Evolutionary conservation across 2,797 vertebrate genomes (phyloP), one percentile per base, ranked within the genome.

Genomic region (Poecile montanus): DNA sequence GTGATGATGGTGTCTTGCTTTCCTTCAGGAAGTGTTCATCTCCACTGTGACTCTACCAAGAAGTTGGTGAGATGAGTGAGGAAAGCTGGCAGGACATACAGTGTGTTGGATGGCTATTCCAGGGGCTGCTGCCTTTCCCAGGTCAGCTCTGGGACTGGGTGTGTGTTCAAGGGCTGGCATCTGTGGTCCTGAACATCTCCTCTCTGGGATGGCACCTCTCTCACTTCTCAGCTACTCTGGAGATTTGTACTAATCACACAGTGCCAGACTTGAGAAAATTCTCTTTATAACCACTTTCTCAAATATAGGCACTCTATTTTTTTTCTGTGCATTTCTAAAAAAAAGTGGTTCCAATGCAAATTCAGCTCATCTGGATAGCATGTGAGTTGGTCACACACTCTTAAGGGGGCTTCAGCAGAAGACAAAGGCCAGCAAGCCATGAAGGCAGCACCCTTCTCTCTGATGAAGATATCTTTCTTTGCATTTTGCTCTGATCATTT

Each of bases 311-410:
- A 16, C 17, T 42, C 8, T 13, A 8, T 20, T 8, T 68, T 70
- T 71, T n/a, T 42, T 42, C n/a, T 23, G 36, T 7, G 26, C 14
- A 21, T 62, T 82, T 71, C 45, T 74, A 42, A 57, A 40, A 40
- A 40, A 40, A 40, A 40, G 13, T 13, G 38, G 12, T 40, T 40
- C 38, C 32, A 61, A 10, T 61, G 38, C n/a, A 91, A 78, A 56
- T 51, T 63, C 51, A 72, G 40, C 40, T n/a, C 1, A 1, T 40
- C 27, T 71, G 36, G 10, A 14, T 13, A 32, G 27, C 8, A 10
- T 4, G 20, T 0, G 16, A 18, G 8, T 71, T 57, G 48, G 36
- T 51, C 7, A 0, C 5, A 2, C 16, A 32, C 5, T 29, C 58
- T 54, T 27, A 22, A 3, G 45, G 38, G 30, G 30, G 19, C 27